Base-by-base conservation (phyloP, 2,113 vertebrate genomes). In the Solea solea region DNA sequence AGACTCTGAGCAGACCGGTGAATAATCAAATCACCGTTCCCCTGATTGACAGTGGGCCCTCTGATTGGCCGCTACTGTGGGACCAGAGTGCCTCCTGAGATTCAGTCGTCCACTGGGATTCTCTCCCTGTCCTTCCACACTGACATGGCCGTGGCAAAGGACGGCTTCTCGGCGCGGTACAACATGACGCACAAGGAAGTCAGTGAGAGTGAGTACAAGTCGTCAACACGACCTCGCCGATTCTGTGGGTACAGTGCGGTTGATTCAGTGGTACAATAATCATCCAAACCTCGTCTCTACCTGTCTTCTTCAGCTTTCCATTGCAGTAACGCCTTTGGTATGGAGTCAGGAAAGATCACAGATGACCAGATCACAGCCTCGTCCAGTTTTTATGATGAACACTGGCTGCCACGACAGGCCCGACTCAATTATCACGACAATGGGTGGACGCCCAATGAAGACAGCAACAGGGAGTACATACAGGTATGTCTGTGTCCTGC, bases 61-160 rank as follows among this genome's bases (percentile, higher is more conserved):
- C 93, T 98, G 91, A 98, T 99, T 85, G 98, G 97, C 84, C 96
- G 96, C 60, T 98, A 99, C 87, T 99, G 98, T 55, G 98, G 98
- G 39, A 95, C 94, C 15, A 96, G 94, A 86, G 95, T 97, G 55
- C 97, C 97, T 0, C 96, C 97, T 0, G 96, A 97, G 88, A 97
- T 99, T 87, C 96, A 95, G 8, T 99, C 98, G 0, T 96, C 95
- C 0, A 98, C 97, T 0, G 97, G 97, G 1, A 94, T 98, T 75
- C 94, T 99, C 44, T 98, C 98, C 0, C 94, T 99, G 82, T 94
- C 96, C 76, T 99, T 99, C 89, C 97, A 98, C 91, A 99, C 98
- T 0, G 98, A 99, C 90, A 95, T 98, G 95, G 98, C 97, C 0
- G 98, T 99, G 72, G 98, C 98, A 44, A 98, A 98, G 90, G 98